phyloP scores from a whole-genome alignment of 2,113 vertebrate species.

The Suricata suricatta region DNA sequence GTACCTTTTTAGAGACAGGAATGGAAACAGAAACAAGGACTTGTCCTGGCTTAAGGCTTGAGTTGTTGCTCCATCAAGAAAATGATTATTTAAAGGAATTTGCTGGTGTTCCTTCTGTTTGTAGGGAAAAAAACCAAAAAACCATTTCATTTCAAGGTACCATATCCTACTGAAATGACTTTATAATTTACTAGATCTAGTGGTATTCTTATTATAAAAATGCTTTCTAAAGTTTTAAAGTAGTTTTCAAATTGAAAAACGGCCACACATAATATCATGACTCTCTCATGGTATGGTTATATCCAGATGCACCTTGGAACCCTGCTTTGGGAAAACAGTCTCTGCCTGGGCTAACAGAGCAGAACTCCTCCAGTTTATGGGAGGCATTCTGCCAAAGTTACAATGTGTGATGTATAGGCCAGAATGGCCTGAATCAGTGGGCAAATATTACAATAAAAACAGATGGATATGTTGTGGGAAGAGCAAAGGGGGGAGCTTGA shows the following conservation, averaged over 20 bases:
- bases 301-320: background rate
- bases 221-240: conserved; percentile 4
- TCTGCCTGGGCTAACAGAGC: background rate
- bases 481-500: background rate
- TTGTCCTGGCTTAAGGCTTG: conserved; percentile 80
- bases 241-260: background rate
- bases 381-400: background rate
- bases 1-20: conserved; percentile 83
- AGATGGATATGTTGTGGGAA: too few relatives aligned
- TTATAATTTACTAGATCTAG: background rate
- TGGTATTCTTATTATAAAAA: background rate
- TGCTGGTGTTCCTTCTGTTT: conserved; percentile 63
- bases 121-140: background rate
- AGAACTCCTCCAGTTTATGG: background rate
- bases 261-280: background rate
- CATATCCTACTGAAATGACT: background rate
- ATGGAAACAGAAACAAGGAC: conserved; percentile 84
- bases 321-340: background rate
- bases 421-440: too few relatives aligned
- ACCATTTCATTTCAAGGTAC: background rate
- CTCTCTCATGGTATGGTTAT: background rate
- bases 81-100: conserved; percentile 84
- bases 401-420: too few relatives aligned
- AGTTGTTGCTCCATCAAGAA: conserved; percentile 84
- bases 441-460: background rate